Percentiles rank a stretch among this genome's conserved stretches.
These are phyloP conservation scores for Hycleus phaleratus DNA, from an alignment of 1,140 invertebrate species.

Conservation along the genomic window DNA sequence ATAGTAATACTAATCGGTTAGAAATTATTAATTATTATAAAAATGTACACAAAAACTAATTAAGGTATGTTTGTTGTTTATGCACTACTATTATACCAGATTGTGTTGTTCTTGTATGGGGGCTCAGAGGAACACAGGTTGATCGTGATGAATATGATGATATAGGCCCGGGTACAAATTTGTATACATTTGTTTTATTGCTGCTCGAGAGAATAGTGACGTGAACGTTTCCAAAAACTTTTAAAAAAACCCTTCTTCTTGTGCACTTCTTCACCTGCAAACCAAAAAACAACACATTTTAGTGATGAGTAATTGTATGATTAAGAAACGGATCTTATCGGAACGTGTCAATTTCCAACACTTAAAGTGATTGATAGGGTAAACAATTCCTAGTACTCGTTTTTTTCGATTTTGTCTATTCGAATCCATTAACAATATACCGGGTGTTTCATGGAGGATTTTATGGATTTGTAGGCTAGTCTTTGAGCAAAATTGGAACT, in stretches of 20 bases:
- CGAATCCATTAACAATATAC: too few relatives aligned
- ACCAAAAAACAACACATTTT: not conserved
- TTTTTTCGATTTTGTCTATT: too few relatives aligned
- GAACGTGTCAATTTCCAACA: too few relatives aligned
- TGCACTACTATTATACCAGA: not conserved
- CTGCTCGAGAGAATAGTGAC: constrained; percentile 74
- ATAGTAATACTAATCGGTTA: constrained; percentile 29
- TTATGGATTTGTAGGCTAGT: too few relatives aligned
- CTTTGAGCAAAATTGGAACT: too few relatives aligned
- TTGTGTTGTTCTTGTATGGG: constrained; percentile 1
- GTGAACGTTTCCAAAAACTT: constrained; percentile 73
- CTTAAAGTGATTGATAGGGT: too few relatives aligned
- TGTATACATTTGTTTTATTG: constrained; percentile 41
- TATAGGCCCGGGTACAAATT: too few relatives aligned
- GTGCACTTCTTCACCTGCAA: constrained; percentile 60
- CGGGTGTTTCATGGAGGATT: too few relatives aligned
- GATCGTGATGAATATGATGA: too few relatives aligned
- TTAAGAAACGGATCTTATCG: too few relatives aligned
- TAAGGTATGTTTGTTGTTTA: not conserved
- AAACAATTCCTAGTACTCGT: too few relatives aligned
- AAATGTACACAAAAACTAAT: constrained; percentile 30
- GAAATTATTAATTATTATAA: constrained; percentile 26
- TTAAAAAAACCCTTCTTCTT: constrained; percentile 79
- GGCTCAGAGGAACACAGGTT: not conserved
- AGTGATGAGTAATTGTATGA: too few relatives aligned